Conservation (phyloP, 2,888 invertebrate species). For the Baronia brevicornis region DNA sequence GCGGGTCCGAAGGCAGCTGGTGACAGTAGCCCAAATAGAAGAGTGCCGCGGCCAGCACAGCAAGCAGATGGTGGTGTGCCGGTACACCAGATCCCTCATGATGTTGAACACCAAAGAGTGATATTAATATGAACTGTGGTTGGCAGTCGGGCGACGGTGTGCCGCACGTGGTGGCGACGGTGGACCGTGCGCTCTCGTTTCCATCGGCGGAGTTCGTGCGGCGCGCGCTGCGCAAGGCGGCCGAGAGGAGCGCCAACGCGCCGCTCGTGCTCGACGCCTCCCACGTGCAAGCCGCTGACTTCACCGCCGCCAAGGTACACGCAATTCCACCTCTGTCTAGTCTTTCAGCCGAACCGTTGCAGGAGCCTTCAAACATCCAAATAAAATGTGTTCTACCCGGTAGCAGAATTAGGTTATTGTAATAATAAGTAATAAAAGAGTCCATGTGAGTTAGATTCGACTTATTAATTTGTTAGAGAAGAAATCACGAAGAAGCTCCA, state of each 20-base stretch:
- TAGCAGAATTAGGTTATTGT: no score
- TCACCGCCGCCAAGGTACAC: slow-evolving; percentile 82
- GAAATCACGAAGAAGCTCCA: no score
- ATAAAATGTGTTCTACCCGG: no score
- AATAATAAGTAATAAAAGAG: no score
- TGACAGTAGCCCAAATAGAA: no score
- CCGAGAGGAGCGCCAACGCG: slow-evolving; percentile 53
- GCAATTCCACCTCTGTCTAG: neutral
- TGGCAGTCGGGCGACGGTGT: slow-evolving; percentile 55
- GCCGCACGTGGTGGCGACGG: slow-evolving; percentile 76
- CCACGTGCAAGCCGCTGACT: slow-evolving; percentile 87
- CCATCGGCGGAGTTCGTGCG: slow-evolving; percentile 88
- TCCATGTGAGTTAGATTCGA: no score
- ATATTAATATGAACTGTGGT: neutral
- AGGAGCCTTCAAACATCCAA: no score
- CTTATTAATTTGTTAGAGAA: no score
- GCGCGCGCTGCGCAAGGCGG: slow-evolving; percentile 83
- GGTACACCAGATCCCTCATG: neutral
- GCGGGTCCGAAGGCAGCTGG: no score
- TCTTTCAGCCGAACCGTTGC: no score
- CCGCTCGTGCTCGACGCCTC: slow-evolving; percentile 88
- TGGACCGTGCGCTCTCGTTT: slow-evolving; percentile 83
- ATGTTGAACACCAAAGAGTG: neutral
- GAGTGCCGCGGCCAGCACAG: no score
- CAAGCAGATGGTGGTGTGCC: no score